Evolutionary conservation across 1,140 invertebrate species (phyloP), one percentile per base, ranked within the genome.

Genomic region (Gonatopus flavifemur): DNA sequence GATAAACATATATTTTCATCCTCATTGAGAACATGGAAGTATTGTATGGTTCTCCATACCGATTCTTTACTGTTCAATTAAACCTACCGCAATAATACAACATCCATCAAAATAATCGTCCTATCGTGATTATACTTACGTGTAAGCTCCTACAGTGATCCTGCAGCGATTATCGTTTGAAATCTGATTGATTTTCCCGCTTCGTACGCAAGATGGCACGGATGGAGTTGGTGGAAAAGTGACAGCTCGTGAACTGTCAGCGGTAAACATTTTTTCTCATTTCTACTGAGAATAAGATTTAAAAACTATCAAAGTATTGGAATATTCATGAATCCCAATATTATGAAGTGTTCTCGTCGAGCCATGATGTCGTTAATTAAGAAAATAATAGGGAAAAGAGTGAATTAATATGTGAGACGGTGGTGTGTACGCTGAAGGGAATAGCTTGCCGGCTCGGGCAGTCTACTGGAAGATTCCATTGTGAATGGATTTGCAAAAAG

Each of bases 391-490:
- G 50, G 44, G 42, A 45, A 55, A 62, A 53, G 48, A 20, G 20
- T 18, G 46, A 55, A 59, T 55, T 33, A 48, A 22, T 52, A 38
- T 40, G 31, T 18, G 46, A 49, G 52, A 60, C 44, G 55, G 56
- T 62, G 66, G 67, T 66, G 69, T 67, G 69, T 61, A 69, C 68
- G 72, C 59, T 62, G 62, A 52, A 59, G 57, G 64, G 72, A 74
- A 74, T 64, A 55, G 67, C 72, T 70, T 57, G 52, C 67, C 66
- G 67, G 70, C 64, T 67, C 70, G 61, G 66, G 67, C 70, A 75
- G 72, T 75, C 72, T 72, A 68, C 71, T 74, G 70, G 72, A 75
- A 75, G 72, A 75, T 74, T 73, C 72, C 71, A 75, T 71, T 74
- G 72, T 72, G 70, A 75, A 62, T 70, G 69, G 66, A 62, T 55